Conservation (phyloP, 2,113 vertebrate species). For the Gallinago media region DNA sequence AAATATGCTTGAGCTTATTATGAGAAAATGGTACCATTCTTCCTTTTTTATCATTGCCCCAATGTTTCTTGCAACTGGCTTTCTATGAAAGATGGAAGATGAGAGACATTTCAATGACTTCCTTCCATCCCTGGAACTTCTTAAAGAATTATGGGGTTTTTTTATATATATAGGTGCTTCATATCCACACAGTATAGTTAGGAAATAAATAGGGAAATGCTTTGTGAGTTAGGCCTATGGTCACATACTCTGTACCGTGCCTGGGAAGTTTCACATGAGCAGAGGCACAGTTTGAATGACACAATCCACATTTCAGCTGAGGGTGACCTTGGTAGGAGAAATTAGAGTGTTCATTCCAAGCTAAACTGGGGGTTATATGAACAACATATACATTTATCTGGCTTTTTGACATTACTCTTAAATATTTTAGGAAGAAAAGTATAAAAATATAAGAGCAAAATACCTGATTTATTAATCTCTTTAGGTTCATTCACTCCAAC, state of each 20-base stretch:
- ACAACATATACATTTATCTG: neutral
- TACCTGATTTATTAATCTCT: neutral
- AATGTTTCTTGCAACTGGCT: neutral
- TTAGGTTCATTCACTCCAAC: neutral
- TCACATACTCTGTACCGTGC: neutral
- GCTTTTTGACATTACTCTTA: neutral
- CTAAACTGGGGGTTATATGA: neutral
- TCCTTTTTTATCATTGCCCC: neutral
- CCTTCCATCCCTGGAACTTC: neutral
- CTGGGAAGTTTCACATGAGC: neutral
- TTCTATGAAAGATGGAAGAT: neutral
- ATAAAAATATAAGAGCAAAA: neutral
- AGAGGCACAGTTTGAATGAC: neutral
- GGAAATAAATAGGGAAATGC: neutral
- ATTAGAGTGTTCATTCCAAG: neutral
- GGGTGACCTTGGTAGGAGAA: neutral
- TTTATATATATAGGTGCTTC: neutral
- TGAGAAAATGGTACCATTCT: neutral
- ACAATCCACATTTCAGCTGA: neutral
- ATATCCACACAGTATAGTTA: neutral
- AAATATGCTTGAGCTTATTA: neutral
- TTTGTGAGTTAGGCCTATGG: neutral
- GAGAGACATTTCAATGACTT: neutral
- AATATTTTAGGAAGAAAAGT: neutral
- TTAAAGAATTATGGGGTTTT: neutral